Percentiles rank a stretch among this genome's conserved stretches.
phyloP scores from a whole-genome alignment of 2,797 vertebrate genomes.

The Orientallactaga sibirica region DNA sequence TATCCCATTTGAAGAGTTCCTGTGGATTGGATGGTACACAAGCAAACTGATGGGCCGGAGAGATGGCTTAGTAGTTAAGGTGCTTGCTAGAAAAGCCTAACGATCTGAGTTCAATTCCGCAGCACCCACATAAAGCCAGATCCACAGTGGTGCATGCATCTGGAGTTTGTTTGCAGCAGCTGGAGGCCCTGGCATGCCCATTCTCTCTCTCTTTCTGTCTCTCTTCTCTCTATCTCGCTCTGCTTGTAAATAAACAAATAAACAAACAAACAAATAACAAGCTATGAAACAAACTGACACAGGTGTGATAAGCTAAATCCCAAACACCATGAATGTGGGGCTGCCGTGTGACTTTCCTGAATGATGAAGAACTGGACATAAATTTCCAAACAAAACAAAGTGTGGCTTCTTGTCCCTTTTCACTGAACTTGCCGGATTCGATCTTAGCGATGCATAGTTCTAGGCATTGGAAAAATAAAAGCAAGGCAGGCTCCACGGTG shows the following conservation, averaged over 20 bases:
- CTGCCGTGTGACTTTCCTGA: constrained; percentile 25
- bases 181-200: no score
- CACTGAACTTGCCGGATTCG: not conserved
- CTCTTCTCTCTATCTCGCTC: no score
- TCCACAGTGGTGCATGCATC: no score
- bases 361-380: not conserved
- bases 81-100: no score
- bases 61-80: no score
- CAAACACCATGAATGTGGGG: not conserved
- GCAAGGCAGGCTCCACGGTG: not conserved
- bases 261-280: no score
- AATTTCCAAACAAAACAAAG: constrained; percentile 56
- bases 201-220: no score
- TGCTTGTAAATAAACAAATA: no score
- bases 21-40: constrained; percentile 34
- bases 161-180: no score
- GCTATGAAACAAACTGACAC: not conserved
- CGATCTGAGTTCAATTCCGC: no score
- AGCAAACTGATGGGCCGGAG: not conserved
- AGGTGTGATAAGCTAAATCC: not conserved
- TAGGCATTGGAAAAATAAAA: not conserved
- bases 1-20: constrained; percentile 5
- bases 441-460: not conserved
- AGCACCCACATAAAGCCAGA: no score
- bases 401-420: not conserved